These are phyloP conservation scores for Daktulosphaira vitifoliae DNA, from an alignment of 1,140 invertebrate genomes.

Conservation along the genomic window DNA sequence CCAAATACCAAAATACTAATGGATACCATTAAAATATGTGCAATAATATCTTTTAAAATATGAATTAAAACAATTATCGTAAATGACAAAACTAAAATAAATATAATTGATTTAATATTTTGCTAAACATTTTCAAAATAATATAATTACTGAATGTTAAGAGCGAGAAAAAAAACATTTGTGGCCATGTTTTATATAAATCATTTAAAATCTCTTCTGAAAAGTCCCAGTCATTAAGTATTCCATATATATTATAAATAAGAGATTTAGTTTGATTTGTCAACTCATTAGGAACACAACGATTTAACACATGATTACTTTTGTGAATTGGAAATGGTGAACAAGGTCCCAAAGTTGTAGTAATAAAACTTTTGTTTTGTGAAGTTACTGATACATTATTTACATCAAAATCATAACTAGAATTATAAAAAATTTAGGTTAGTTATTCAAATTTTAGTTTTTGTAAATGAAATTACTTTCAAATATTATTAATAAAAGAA, in stretches of 20 bases:
- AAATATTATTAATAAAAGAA: no score
- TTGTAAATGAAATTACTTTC: no score
- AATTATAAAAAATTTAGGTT: conserved; percentile 36
- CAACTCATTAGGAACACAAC: conserved; percentile 69
- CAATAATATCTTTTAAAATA: conserved; percentile 10
- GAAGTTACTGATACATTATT: conserved; percentile 22
- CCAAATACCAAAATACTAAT: conserved; percentile 12
- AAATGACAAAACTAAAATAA: conserved; percentile 1
- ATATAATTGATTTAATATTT: neutral
- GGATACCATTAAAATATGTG: conserved; percentile 10
- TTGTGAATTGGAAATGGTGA: conserved; percentile 62
- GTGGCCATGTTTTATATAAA: conserved; percentile 75
- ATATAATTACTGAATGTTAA: conserved; percentile 70
- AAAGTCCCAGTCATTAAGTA: conserved; percentile 78
- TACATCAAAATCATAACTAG: conserved; percentile 36
- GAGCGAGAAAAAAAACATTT: conserved; percentile 71
- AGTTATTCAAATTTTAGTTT: no score
- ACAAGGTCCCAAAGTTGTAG: conserved; percentile 59
- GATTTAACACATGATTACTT: conserved; percentile 68
- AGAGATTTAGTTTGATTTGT: conserved; percentile 53
- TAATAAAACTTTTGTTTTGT: conserved; percentile 41
- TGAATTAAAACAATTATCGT: conserved; percentile 14
- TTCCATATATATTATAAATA: conserved; percentile 62
- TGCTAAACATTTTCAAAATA: neutral
- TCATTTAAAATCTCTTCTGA: conserved; percentile 80